Conservation (phyloP, 2,113 vertebrate genomes). For the Gasterosteus nipponicus region DNA sequence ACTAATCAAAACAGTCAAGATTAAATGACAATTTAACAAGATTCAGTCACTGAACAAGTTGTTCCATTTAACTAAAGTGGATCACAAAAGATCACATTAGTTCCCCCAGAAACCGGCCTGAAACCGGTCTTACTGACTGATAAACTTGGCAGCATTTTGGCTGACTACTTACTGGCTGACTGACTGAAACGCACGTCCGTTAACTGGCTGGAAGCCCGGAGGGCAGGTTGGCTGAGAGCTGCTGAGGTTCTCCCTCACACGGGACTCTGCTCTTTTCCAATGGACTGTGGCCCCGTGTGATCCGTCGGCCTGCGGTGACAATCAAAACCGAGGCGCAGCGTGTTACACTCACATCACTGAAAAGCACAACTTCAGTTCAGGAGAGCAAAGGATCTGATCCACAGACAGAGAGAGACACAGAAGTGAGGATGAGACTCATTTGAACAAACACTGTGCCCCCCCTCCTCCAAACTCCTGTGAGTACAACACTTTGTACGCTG, state of each 20-base stretch:
- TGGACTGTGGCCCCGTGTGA: slow-evolving; percentile 39
- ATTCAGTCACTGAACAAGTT: not conserved
- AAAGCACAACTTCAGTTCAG: slow-evolving; percentile 24
- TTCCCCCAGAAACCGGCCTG: not conserved
- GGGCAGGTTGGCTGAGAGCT: slow-evolving; percentile 25
- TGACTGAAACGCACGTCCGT: slow-evolving; percentile 25
- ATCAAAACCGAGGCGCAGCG: slow-evolving; percentile 42
- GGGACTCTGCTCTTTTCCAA: slow-evolving; percentile 40
- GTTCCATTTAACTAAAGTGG: not conserved
- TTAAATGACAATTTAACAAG: not conserved
- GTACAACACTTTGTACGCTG: not conserved
- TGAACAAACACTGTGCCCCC: not conserved
- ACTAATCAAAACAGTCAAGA: not conserved
- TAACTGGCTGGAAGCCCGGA: slow-evolving; percentile 3
- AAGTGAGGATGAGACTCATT: not conserved
- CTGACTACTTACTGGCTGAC: slow-evolving; percentile 19
- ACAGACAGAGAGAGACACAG: not conserved
- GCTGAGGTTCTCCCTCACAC: slow-evolving; percentile 22
- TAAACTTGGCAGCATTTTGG: not conserved
- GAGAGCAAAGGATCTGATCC: slow-evolving; percentile 21
- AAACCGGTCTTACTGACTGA: slow-evolving; percentile 25
- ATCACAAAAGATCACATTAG: slow-evolving; percentile 14
- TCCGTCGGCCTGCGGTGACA: slow-evolving; percentile 48
- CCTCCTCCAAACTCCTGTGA: not conserved
- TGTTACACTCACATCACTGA: slow-evolving; percentile 38